Percentiles rank a stretch among this genome's conserved stretches.
Evolutionary conservation across 2,113 vertebrate genomes (phyloP).

Genomic region (Cryptotis parvus): DNA sequence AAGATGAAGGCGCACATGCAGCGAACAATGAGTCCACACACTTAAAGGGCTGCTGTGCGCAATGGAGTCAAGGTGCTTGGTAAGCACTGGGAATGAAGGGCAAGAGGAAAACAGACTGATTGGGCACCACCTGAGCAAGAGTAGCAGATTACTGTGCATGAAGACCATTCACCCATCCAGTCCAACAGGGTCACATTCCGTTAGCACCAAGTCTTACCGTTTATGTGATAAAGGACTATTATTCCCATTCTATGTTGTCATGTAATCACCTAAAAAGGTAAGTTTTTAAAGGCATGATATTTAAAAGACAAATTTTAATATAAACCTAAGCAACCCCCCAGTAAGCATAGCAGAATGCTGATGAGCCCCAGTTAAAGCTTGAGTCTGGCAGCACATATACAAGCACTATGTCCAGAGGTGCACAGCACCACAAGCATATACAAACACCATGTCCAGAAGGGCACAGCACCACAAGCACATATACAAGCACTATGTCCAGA

Average conservation of each 20-base stretch:
- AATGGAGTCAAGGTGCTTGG: not conserved
- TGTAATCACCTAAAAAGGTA: not conserved
- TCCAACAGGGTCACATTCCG: not conserved
- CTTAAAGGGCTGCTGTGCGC: not conserved
- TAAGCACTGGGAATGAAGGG: not conserved
- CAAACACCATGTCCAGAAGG: too few species aligned
- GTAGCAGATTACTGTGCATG: too few species aligned
- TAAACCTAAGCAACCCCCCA: too few species aligned
- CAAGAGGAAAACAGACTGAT: not conserved
- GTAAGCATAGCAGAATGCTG: too few species aligned
- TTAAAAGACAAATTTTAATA: too few species aligned
- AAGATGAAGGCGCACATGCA: not conserved
- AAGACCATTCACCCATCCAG: too few species aligned
- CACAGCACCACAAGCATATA: too few species aligned
- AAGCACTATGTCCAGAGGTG: too few species aligned
- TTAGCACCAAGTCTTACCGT: not conserved
- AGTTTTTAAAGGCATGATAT: not conserved
- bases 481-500: too few species aligned
- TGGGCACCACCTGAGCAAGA: not conserved
- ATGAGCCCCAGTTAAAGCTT: too few species aligned
- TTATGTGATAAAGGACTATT: not conserved
- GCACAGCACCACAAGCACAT: too few species aligned
- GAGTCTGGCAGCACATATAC: too few species aligned
- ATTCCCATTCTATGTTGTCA: not conserved
- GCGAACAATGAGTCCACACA: not conserved